These are phyloP conservation scores for Eupithecia vulgata DNA, from an alignment of 2,888 invertebrate genomes.

Conservation along the genomic window DNA sequence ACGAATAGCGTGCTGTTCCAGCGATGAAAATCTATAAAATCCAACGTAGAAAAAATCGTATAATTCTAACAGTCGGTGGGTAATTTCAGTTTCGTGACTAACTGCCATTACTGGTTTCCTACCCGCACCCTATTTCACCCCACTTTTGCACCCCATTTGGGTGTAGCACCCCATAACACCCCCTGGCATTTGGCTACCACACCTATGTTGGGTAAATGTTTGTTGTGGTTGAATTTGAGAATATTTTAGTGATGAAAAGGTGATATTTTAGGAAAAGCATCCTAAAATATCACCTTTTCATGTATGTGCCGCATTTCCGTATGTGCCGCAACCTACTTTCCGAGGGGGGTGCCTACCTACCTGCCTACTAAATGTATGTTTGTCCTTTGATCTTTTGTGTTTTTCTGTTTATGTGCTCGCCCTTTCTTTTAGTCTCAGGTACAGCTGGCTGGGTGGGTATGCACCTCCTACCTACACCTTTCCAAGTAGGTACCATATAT, in stretches of 20 bases:
- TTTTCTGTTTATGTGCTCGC: no score
- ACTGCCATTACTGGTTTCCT: slow-evolving; percentile 75
- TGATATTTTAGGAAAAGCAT: no score
- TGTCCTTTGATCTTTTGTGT: no score
- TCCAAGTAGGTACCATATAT: no score
- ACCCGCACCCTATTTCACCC: slow-evolving; percentile 56
- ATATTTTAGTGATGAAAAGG: slow-evolving; percentile 11
- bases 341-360: no score
- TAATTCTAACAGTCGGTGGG: slow-evolving; percentile 32
- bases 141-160: slow-evolving; percentile 45
- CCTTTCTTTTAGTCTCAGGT: no score
- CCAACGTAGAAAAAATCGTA: slow-evolving; percentile 41
- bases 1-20: slow-evolving; percentile 50
- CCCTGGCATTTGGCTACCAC: slow-evolving; percentile 57
- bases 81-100: slow-evolving; percentile 75
- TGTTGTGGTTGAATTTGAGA: slow-evolving; percentile 32
- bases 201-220: slow-evolving; percentile 56
- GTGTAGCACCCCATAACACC: slow-evolving; percentile 38
- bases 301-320: no score
- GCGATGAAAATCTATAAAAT: slow-evolving; percentile 48
- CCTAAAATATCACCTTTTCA: no score
- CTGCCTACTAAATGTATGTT: no score
- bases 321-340: no score
- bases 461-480: no score
- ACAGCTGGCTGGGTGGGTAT: no score